These are phyloP conservation scores for Eupristina koningsbergeri DNA, from an alignment of 1,140 invertebrate genomes.

Conservation along the genomic window DNA sequence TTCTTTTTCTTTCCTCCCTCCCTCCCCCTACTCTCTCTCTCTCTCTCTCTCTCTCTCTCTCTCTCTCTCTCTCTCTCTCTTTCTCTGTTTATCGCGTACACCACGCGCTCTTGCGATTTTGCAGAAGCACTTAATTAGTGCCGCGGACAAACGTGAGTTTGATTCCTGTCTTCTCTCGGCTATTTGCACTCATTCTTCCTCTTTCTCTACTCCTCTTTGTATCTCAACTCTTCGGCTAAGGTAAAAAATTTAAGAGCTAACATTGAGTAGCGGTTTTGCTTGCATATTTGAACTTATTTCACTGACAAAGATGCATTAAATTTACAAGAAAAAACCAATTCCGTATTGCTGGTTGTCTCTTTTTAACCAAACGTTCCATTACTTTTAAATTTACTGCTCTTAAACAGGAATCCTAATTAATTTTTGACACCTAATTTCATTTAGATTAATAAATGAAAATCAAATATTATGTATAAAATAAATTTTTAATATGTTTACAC, in stretches of 20 bases:
- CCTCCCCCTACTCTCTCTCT: background rate
- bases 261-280: background rate
- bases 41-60: constrained; percentile 9
- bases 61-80: constrained; percentile 31
- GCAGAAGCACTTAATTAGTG: constrained; percentile 56
- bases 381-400: background rate
- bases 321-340: background rate
- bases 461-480: background rate
- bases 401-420: background rate
- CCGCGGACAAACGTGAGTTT: constrained; percentile 52
- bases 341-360: background rate
- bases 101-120: constrained; percentile 41
- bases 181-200: constrained; percentile 12
- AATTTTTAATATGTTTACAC: background rate
- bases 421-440: background rate
- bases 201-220: background rate
- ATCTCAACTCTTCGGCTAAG: background rate
- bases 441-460: background rate
- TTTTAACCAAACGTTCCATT: background rate
- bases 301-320: background rate
- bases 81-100: background rate
- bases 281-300: constrained; percentile 1
- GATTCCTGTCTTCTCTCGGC: constrained; percentile 44
- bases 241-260: constrained; percentile 1
- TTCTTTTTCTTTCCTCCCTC: background rate